Percentiles rank a stretch among this genome's conserved stretches.
Evolutionary conservation across 2,888 invertebrate genomes (phyloP).

Genomic region (Pardosa pseudoannulata): DNA sequence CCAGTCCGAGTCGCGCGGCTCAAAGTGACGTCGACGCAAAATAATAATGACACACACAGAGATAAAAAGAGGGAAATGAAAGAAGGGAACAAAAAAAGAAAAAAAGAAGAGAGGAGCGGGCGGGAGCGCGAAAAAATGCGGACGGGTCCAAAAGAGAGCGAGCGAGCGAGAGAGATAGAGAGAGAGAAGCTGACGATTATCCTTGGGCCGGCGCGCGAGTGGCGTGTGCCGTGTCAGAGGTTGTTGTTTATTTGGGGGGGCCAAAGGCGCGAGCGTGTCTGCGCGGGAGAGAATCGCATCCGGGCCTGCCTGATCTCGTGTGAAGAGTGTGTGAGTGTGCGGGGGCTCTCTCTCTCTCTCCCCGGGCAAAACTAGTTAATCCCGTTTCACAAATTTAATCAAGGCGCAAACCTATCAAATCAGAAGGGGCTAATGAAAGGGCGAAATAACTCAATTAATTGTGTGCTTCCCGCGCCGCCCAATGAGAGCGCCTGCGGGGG

Average conservation of each 20-base stretch:
- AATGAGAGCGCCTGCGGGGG: slow-evolving; percentile 30
- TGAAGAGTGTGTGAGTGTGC: slow-evolving; percentile 58
- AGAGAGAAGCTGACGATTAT: neutral
- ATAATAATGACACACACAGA: neutral
- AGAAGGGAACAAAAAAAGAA: neutral
- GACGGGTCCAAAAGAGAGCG: too few species aligned
- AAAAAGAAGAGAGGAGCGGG: neutral
- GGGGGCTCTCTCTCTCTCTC: slow-evolving; percentile 43
- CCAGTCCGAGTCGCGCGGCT: neutral
- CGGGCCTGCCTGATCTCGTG: neutral
- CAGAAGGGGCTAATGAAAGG: slow-evolving; percentile 74
- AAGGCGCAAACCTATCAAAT: slow-evolving; percentile 75
- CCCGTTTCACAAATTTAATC: slow-evolving; percentile 75
- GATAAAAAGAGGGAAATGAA: neutral
- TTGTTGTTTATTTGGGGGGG: slow-evolving; percentile 45
- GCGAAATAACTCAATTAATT: slow-evolving; percentile 73
- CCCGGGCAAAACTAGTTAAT: slow-evolving; percentile 74
- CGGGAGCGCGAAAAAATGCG: neutral
- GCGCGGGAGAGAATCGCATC: slow-evolving; percentile 55
- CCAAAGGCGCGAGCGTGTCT: slow-evolving; percentile 29
- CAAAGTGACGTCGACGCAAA: neutral
- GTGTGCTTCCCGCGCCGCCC: slow-evolving; percentile 57
- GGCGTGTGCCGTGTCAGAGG: slow-evolving; percentile 16
- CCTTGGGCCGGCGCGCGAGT: slow-evolving; percentile 13
- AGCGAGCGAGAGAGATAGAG: too few species aligned